These are phyloP conservation scores for Pachyrhynchus sulphureomaculatus DNA, from an alignment of 1,140 invertebrate species.

Conservation along the genomic window DNA sequence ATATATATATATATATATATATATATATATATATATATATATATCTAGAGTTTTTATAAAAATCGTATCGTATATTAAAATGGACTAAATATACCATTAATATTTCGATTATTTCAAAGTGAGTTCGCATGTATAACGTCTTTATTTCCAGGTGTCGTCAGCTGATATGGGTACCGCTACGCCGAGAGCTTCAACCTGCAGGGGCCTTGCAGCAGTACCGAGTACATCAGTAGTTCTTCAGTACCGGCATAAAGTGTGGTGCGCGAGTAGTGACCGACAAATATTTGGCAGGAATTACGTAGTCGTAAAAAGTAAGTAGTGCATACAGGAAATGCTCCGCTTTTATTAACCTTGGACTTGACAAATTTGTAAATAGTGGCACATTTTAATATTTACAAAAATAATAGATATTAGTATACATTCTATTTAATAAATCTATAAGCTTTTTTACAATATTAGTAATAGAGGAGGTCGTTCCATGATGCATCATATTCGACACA, in stretches of 20 bases:
- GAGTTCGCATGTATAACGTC: not conserved
- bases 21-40: no score
- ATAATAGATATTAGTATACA: no score
- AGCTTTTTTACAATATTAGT: no score
- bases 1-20: no score
- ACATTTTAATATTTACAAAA: not conserved
- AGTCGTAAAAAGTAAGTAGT: slow-evolving; percentile 4
- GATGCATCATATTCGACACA: no score
- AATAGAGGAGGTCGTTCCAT: no score
- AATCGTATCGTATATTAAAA: no score
- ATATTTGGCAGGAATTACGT: slow-evolving; percentile 3
- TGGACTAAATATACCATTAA: no score
- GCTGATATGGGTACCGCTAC: slow-evolving; percentile 35
- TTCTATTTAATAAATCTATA: no score
- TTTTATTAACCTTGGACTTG: not conserved
- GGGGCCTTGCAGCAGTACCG: slow-evolving; percentile 30
- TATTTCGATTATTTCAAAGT: no score
- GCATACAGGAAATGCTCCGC: not conserved
- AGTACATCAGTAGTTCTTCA: slow-evolving; percentile 26
- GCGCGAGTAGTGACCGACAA: slow-evolving; percentile 21
- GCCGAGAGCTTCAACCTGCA: slow-evolving; percentile 30
- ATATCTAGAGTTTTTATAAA: no score
- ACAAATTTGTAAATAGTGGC: not conserved
- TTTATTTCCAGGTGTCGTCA: slow-evolving; percentile 32
- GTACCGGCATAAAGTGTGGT: slow-evolving; percentile 19